A percentile compares a stretch with the other conserved stretches of the same genome.
Evolutionary conservation across 2,888 invertebrate species (phyloP).

Genomic region (Aphelenchoides bicaudatus): DNA sequence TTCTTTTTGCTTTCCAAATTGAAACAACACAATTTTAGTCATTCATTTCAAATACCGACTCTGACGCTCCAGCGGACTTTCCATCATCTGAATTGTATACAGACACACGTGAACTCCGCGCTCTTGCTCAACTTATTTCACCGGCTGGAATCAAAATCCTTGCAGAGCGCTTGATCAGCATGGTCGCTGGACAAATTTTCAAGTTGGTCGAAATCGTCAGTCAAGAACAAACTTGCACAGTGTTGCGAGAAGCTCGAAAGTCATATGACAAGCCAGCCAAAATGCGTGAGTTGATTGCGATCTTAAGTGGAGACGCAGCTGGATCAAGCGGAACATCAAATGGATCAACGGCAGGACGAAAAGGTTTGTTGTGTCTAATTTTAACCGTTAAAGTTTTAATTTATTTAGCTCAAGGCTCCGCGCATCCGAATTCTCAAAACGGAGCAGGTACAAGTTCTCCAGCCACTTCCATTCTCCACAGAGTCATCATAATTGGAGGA

Average conservation of each 20-base stretch:
- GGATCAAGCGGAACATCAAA: too few species aligned
- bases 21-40: too few species aligned
- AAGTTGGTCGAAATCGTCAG: slow-evolving; percentile 78
- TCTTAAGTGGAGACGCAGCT: neutral
- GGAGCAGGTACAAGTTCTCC: slow-evolving; percentile 29
- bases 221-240: slow-evolving; percentile 68
- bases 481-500: slow-evolving; percentile 96
- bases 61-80: neutral
- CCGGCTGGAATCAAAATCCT: slow-evolving; percentile 96
- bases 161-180: slow-evolving; percentile 95
- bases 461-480: slow-evolving; percentile 72
- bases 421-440: slow-evolving; percentile 8
- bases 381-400: too few species aligned
- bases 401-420: neutral
- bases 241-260: slow-evolving; percentile 80
- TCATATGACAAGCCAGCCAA: slow-evolving; percentile 79
- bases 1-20: too few species aligned
- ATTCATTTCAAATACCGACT: slow-evolving; percentile 28
- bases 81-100: slow-evolving; percentile 62
- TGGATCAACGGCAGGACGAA: slow-evolving; percentile 7
- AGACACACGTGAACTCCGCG: slow-evolving; percentile 72
- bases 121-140: slow-evolving; percentile 91
- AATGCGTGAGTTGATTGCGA: slow-evolving; percentile 34
- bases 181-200: slow-evolving; percentile 93
- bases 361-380: too few species aligned